Percentiles rank a stretch among this genome's conserved stretches.
Conservation (phyloP, 2,113 vertebrate species). For the Ahaetulla prasina region DNA sequence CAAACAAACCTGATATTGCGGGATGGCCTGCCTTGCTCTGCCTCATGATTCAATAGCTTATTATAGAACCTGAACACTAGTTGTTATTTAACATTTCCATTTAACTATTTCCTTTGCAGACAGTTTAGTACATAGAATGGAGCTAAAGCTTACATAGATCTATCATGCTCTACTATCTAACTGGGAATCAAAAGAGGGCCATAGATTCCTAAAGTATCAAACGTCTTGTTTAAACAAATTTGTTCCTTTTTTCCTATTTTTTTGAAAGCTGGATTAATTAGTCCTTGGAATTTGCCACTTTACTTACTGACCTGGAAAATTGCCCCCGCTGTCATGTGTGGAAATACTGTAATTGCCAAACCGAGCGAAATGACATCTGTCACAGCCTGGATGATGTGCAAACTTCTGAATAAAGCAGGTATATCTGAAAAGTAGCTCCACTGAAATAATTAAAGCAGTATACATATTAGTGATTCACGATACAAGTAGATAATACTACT, state of each 20-base stretch:
- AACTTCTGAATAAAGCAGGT: constrained; percentile 87
- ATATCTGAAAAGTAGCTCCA: constrained; percentile 1
- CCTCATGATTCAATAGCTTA: not conserved
- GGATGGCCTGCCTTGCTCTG: not conserved
- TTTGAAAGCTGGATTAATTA: constrained; percentile 85
- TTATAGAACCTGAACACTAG: not conserved
- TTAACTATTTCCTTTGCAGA: not conserved
- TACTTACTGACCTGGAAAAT: constrained; percentile 98
- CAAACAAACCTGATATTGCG: not conserved
- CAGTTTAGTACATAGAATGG: not conserved
- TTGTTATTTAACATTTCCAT: not conserved
- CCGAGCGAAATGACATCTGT: constrained; percentile 98
- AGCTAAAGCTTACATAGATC: not conserved
- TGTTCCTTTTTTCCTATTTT: constrained; percentile 15
- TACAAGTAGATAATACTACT: not conserved
- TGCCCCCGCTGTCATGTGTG: constrained; percentile 86
- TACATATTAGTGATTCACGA: not conserved
- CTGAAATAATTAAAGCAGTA: not conserved
- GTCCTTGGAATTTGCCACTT: constrained; percentile 94
- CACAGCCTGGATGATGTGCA: constrained; percentile 97
- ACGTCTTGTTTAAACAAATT: not conserved
- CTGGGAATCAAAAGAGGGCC: not conserved
- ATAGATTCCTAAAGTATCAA: not conserved
- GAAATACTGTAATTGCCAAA: constrained; percentile 94
- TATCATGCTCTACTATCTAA: not conserved